These are phyloP conservation scores for Chelidonichthys spinosus DNA, from an alignment of 2,797 vertebrate species.

Conservation along the genomic window DNA sequence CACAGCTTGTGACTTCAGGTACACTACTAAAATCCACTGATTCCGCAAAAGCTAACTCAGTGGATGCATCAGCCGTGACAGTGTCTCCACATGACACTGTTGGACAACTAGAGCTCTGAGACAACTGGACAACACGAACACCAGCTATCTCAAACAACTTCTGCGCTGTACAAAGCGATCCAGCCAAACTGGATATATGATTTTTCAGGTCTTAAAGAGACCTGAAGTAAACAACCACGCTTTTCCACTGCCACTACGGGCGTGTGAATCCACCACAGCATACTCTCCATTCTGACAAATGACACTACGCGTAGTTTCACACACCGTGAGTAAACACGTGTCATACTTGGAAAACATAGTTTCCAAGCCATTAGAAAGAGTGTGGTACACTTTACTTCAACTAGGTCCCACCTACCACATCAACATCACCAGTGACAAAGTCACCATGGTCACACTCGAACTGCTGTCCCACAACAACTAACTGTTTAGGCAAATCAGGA, in stretches of 20 bases:
- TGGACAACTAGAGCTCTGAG: too few species aligned
- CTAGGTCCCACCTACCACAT: background rate
- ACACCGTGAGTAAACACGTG: background rate
- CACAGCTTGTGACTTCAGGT: too few species aligned
- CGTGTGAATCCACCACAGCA: background rate
- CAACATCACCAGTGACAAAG: background rate
- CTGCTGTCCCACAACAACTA: background rate
- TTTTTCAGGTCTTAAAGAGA: background rate
- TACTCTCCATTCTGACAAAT: background rate
- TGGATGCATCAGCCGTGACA: too few species aligned
- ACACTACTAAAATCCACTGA: too few species aligned
- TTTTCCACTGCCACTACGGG: background rate
- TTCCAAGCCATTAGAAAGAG: background rate
- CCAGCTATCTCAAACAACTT: background rate
- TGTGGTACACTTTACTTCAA: background rate
- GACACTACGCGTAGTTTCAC: background rate
- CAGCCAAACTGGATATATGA: background rate
- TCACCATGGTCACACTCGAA: constrained; percentile 1
- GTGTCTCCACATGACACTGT: too few species aligned
- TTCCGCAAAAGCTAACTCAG: too few species aligned
- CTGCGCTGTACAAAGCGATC: too few species aligned
- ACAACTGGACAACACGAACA: background rate
- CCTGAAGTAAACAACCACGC: background rate
- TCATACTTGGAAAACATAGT: background rate
- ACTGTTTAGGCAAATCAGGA: background rate